A percentile compares a stretch with the other conserved stretches of the same genome.
Conservation (phyloP, 2,113 vertebrate genomes). For the Heptranchias perlo region DNA sequence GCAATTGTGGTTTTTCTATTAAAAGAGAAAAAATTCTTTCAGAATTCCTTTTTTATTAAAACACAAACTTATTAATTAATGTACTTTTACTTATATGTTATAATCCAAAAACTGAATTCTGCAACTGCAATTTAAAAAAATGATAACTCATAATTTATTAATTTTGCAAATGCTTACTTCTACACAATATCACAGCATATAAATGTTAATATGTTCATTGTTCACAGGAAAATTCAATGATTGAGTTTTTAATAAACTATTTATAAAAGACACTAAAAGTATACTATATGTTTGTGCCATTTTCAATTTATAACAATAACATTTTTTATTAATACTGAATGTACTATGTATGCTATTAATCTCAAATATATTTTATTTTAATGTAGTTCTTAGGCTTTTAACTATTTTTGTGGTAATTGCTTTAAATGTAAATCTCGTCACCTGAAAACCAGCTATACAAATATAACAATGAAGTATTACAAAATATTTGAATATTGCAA, state of each 20-base stretch:
- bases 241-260: background rate
- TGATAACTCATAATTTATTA: background rate
- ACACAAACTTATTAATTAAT: background rate
- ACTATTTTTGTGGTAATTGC: background rate
- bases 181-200: background rate
- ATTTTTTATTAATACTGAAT: background rate
- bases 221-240: background rate
- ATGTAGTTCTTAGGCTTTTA: background rate
- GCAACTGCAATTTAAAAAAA: background rate
- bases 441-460: background rate
- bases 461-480: background rate
- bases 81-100: background rate
- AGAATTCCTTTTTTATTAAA: background rate
- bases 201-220: background rate
- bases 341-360: background rate
- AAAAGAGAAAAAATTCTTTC: background rate
- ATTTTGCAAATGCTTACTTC: background rate
- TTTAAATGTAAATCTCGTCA: background rate
- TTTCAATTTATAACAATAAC: background rate
- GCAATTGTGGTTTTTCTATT: background rate
- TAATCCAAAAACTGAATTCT: background rate
- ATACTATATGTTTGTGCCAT: background rate
- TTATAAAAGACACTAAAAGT: background rate
- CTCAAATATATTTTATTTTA: background rate
- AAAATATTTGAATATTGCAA: background rate